Conservation (phyloP, 2,113 vertebrate genomes). For the Pelobates fuscus region DNA sequence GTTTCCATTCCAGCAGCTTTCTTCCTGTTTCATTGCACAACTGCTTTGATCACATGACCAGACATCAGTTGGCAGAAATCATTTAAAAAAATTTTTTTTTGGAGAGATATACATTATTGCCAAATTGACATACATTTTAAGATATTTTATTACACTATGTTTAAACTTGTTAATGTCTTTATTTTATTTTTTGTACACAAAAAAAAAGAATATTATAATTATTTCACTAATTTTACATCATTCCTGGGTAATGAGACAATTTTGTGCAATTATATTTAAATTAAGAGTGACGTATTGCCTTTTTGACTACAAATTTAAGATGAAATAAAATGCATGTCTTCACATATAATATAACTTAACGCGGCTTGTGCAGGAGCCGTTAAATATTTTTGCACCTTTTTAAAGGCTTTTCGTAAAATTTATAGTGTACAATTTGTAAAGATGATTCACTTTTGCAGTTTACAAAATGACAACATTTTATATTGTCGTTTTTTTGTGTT, state of each 20-base stretch:
- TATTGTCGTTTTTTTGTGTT: conserved; percentile 20
- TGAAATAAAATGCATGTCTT: not conserved
- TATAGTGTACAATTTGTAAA: not conserved
- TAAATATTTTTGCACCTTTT: conserved; percentile 15
- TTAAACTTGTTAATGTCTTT: conserved; percentile 17
- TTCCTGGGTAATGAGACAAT: conserved; percentile 16
- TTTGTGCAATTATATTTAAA: conserved; percentile 35
- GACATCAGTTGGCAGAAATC: conserved; percentile 1
- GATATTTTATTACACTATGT: not conserved
- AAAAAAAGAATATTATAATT: conserved; percentile 7
- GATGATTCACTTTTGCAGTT: conserved; percentile 2
- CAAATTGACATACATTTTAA: conserved; percentile 21
- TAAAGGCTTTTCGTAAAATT: conserved; percentile 1
- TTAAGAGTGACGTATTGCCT: conserved; percentile 23
- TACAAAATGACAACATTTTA: conserved; percentile 15
- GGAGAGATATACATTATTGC: conserved; percentile 14
- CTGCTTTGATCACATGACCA: conserved; percentile 13
- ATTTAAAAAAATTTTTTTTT: not conserved
- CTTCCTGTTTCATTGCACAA: not conserved
- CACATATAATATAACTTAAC: not conserved
- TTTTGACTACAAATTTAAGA: conserved; percentile 11
- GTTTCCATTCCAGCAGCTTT: conserved; percentile 60
- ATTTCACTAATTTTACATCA: conserved; percentile 31
- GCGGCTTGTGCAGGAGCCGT: not conserved
- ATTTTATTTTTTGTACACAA: not conserved